phyloP scores from a whole-genome alignment of 2,113 vertebrate species.

The Psilopogon haemacephalus region DNA sequence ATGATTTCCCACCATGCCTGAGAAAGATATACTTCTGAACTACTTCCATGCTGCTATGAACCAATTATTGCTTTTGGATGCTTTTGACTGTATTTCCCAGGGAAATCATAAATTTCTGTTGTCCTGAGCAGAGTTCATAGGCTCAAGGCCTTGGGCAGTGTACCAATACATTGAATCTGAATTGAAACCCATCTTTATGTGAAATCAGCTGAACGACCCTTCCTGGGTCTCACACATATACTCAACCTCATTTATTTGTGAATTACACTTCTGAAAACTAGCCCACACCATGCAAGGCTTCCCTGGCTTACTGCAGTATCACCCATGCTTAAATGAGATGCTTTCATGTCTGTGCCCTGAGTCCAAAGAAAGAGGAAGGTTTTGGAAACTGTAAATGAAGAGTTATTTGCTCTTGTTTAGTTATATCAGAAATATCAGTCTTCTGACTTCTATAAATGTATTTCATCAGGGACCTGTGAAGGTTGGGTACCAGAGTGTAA shows the following conservation, averaged over 20 bases:
- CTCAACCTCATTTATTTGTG: not conserved
- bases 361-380: not conserved
- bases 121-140: not conserved
- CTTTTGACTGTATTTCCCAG: not conserved
- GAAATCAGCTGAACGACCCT: not conserved
- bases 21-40: not conserved
- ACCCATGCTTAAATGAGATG: not conserved
- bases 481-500: not conserved
- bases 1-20: not conserved
- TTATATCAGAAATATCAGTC: not conserved
- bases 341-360: not conserved
- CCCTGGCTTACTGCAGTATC: not conserved
- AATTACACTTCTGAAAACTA: not conserved
- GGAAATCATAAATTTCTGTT: not conserved
- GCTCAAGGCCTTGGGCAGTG: not conserved
- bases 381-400: not conserved
- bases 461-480: not conserved
- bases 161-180: not conserved
- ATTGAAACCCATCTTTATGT: not conserved
- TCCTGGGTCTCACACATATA: not conserved
- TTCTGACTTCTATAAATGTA: not conserved
- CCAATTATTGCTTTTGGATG: not conserved
- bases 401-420: not conserved
- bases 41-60: not conserved
- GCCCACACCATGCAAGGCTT: not conserved